Evolutionary conservation across 2,797 vertebrate species (phyloP).

Genomic region (Columba guinea): DNA sequence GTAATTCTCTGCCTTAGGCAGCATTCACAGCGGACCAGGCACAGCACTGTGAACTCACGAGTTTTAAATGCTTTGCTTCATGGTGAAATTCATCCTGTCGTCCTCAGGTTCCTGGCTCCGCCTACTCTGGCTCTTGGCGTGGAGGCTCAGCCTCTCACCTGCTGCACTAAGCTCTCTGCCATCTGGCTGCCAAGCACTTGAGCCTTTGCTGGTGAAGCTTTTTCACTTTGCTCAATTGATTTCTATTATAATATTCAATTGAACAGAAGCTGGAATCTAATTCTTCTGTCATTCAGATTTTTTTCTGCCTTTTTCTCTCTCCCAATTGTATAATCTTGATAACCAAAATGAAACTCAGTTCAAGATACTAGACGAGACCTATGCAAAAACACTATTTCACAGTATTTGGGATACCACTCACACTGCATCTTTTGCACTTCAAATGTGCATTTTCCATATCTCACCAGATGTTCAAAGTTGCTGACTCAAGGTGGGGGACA

Average conservation of each 20-base stretch:
- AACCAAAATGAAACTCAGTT: neutral
- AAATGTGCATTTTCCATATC: neutral
- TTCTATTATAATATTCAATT: neutral
- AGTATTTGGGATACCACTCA: neutral
- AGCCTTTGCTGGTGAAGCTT: neutral
- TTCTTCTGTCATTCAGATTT: neutral
- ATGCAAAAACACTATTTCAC: neutral
- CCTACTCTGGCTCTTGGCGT: neutral
- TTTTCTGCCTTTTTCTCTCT: neutral
- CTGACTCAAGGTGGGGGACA: neutral
- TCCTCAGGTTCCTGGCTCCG: neutral
- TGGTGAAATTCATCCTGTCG: neutral
- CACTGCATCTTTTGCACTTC: neutral
- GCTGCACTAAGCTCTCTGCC: neutral
- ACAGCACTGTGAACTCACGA: neutral
- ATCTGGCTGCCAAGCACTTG: neutral
- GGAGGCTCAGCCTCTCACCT: neutral
- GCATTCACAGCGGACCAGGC: neutral
- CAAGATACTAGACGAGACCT: neutral
- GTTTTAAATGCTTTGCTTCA: neutral
- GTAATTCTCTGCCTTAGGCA: neutral
- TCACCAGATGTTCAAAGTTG: neutral
- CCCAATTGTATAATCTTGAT: neutral
- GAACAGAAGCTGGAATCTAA: neutral
- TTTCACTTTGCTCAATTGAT: neutral